Evolutionary conservation across 2,888 invertebrate species (phyloP), one percentile per base, ranked within the genome.

Genomic region (Tribolium freemani): DNA sequence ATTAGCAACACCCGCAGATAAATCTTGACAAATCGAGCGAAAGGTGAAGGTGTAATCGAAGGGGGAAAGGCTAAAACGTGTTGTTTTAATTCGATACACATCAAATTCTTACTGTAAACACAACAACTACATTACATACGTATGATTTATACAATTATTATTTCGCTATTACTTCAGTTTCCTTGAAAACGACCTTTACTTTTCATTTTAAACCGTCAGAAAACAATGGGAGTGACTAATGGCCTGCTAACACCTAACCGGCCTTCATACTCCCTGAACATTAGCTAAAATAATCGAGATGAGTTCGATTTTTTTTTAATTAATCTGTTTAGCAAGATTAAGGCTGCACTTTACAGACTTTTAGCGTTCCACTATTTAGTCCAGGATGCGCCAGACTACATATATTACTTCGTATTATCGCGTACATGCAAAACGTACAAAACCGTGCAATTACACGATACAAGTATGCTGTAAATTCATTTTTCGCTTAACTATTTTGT

Each of bases 131-230:
- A 66, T 69, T 58, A 21, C 66, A 60, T 51, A 45, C 51, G 51
- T 69, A 73, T 70, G 54, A 60, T 69, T 69, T 73, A 54, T 69
- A 50, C 60, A 56, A 60, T 72, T 68, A 57, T 51, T 60, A 57
- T 54, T 61, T 48, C 3, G 53, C 44, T 58, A 46, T 69, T 60
- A 44, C 69, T 66, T 50, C 46, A 38, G 69, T 69, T 69, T 53
- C 73, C 73, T 73, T 73, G 73, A 66, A 60, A 73, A 73, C 73
- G 69, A 66, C 73, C 73, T 73, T 69, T 57, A 73, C 63, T 73
- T 69, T 64, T 70, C 72, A 68, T 61, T 67, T 48, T 56, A 54
- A 64, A 54, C 64, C 53, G 64, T 38, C 26, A 54, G 31, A 54
- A 58, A 58, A 54, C 64, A 45, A 64, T 64, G 54, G 53, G 38